phyloP scores from a whole-genome alignment of 2,888 invertebrate genomes.

The Netelia inedita region DNA sequence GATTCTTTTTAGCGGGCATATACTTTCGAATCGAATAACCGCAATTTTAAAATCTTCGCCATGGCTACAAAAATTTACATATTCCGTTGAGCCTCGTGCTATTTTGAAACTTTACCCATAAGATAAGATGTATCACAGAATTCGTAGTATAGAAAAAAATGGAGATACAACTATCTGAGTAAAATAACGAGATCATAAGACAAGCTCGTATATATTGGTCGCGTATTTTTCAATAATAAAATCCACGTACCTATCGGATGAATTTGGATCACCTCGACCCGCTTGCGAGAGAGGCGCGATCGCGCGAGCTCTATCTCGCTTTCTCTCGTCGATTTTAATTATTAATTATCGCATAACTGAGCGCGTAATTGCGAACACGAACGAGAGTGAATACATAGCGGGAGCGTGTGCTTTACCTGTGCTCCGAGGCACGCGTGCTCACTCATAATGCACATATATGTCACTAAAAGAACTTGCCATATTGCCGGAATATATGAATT shows the following conservation, averaged over 20 bases:
- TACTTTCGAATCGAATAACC: no score
- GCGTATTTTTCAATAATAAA: slow-evolving; percentile 26
- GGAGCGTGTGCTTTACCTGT: neutral
- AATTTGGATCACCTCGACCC: slow-evolving; percentile 62
- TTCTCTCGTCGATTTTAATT: slow-evolving; percentile 49
- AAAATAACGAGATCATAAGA: neutral
- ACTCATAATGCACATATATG: neutral
- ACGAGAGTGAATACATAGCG: slow-evolving; percentile 15
- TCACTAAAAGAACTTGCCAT: neutral
- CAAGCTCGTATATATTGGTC: neutral
- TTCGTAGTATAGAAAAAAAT: no score
- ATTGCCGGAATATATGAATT: neutral
- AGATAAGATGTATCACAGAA: no score
- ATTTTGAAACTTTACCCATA: no score
- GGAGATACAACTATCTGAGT: no score
- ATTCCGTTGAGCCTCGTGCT: no score
- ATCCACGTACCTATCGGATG: neutral
- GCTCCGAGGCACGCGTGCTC: slow-evolving; percentile 47
- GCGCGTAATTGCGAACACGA: slow-evolving; percentile 47
- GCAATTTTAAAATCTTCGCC: no score
- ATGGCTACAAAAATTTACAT: no score
- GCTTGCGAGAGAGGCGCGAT: slow-evolving; percentile 50
- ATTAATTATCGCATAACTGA: slow-evolving; percentile 62
- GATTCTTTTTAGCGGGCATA: no score
- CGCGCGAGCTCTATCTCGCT: slow-evolving; percentile 28